Conservation (phyloP, 2,888 invertebrate species). For the Campoplex capitator region DNA sequence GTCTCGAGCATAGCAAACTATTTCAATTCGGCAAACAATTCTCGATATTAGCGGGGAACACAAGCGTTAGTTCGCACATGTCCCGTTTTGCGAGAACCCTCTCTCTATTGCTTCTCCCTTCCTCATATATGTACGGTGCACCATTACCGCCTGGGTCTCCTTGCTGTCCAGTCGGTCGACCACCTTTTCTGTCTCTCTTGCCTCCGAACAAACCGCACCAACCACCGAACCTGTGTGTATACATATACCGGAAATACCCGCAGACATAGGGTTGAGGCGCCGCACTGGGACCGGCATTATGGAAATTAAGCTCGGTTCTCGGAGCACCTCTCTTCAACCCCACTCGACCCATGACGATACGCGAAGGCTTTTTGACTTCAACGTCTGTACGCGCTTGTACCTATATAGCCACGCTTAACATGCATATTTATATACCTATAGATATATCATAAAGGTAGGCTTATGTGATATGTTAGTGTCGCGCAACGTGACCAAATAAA, state of each 20-base stretch:
- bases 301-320: constrained; percentile 74
- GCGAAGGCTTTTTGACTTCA: constrained; percentile 37
- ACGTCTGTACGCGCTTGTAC: not conserved
- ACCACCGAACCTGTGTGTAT: constrained; percentile 62
- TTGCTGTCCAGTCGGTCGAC: constrained; percentile 33
- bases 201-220: constrained; percentile 45
- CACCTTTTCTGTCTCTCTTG: constrained; percentile 39
- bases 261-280: constrained; percentile 61
- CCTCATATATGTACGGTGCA: constrained; percentile 14
- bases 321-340: constrained; percentile 23
- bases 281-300: constrained; percentile 73
- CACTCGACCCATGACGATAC: constrained; percentile 18
- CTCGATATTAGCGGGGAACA: constrained; percentile 76
- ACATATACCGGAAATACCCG: constrained; percentile 55
- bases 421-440: not conserved
- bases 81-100: constrained; percentile 12
- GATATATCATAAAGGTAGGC: not conserved
- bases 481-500: not conserved
- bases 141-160: constrained; percentile 38
- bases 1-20: constrained; percentile 70
- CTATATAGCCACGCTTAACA: not conserved
- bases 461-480: not conserved
- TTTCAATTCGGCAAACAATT: constrained; percentile 79
- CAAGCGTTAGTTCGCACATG: constrained; percentile 51
- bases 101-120: not conserved